Conservation (phyloP, 2,888 invertebrate genomes). For the Acleris literana region DNA sequence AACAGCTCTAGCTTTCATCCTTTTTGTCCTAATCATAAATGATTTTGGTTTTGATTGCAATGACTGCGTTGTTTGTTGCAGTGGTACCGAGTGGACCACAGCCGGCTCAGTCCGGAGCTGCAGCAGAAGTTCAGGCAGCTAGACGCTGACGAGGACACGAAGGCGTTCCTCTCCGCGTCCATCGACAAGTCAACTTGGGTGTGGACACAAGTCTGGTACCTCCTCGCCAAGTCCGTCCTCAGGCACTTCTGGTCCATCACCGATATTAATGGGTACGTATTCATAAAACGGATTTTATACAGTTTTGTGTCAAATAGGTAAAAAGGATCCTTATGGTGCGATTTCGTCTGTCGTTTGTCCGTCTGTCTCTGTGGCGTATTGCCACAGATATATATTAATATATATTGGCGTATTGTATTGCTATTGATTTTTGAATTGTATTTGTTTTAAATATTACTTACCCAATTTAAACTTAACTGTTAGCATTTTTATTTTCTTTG, state of each 20-base stretch:
- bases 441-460: no score
- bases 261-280: slow-evolving; percentile 95
- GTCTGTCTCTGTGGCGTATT: no score
- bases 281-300: neutral
- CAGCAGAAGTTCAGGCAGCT: slow-evolving; percentile 86
- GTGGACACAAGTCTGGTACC: slow-evolving; percentile 95
- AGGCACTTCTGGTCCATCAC: slow-evolving; percentile 97
- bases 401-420: no score
- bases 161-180: slow-evolving; percentile 88
- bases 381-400: no score
- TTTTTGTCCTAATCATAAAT: neutral
- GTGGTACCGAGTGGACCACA: slow-evolving; percentile 89
- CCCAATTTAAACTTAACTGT: no score
- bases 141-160: slow-evolving; percentile 88
- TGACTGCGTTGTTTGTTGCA: slow-evolving; percentile 59
- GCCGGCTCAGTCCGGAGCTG: slow-evolving; percentile 78
- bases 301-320: no score
- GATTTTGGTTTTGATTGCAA: neutral
- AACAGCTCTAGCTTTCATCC: neutral
- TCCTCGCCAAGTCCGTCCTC: slow-evolving; percentile 92
- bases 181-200: slow-evolving; percentile 93
- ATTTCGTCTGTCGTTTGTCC: no score
- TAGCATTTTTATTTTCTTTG: no score
- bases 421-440: no score
- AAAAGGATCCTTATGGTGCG: no score